These are phyloP conservation scores for Drosophila borborema DNA, from an alignment of 2,888 invertebrate genomes.

Conservation along the genomic window DNA sequence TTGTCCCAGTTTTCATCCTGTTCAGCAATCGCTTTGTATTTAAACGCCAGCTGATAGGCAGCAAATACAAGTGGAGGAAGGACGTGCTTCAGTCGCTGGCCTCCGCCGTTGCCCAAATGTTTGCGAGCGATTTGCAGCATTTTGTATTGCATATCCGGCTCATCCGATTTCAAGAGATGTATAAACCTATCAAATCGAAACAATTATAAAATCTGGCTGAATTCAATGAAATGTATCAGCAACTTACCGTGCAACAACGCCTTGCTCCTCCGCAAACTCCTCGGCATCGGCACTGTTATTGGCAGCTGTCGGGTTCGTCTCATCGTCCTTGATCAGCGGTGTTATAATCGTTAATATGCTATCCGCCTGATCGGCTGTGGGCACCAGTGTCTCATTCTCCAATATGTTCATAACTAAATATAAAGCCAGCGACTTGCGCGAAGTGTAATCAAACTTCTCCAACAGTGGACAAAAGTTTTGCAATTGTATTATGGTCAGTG, in stretches of 20 bases:
- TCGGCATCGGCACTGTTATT: constrained; percentile 89
- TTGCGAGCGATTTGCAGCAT: constrained; percentile 95
- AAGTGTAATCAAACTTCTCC: constrained; percentile 94
- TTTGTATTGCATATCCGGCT: constrained; percentile 94
- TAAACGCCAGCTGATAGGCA: constrained; percentile 94
- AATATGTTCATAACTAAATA: constrained; percentile 95
- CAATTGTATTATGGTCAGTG: constrained; percentile 93
- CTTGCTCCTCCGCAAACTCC: constrained; percentile 98
- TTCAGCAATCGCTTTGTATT: constrained; percentile 91
- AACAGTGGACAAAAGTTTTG: constrained; percentile 95
- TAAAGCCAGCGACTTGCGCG: constrained; percentile 93
- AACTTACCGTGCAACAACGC: constrained; percentile 91
- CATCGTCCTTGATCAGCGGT: constrained; percentile 94
- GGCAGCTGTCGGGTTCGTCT: constrained; percentile 86
- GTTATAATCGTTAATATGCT: constrained; percentile 92
- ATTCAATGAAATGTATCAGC: not conserved
- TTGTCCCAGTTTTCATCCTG: constrained; percentile 99
- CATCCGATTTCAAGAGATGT: constrained; percentile 92
- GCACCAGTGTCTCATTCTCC: constrained; percentile 94
- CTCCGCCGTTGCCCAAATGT: constrained; percentile 95
- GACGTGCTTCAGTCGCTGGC: constrained; percentile 94
- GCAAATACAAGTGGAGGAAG: constrained; percentile 98
- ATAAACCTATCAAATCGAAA: constrained; percentile 87
- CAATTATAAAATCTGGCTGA: no score
- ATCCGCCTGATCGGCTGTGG: constrained; percentile 95